Evolutionary conservation across 2,797 vertebrate genomes (phyloP).

Genomic region (Sebastes minor): DNA sequence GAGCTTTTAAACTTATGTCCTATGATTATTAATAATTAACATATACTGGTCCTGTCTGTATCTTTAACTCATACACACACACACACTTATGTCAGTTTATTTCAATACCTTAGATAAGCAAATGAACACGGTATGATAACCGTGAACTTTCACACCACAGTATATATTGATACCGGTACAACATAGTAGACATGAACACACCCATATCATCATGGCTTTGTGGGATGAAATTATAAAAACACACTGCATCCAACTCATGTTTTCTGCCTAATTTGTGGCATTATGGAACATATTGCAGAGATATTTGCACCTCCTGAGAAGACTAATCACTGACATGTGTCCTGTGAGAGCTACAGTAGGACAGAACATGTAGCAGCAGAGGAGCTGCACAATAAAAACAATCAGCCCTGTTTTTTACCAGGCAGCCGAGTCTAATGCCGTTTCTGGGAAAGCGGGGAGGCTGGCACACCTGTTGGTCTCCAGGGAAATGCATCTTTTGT

Average conservation of each 20-base stretch:
- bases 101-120: too few species aligned
- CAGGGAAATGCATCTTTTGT: slow-evolving; percentile 19
- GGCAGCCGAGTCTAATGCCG: not conserved
- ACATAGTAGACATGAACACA: not conserved
- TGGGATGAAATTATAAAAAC: not conserved
- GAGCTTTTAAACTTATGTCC: too few species aligned
- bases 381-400: not conserved
- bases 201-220: not conserved
- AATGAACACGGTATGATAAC: too few species aligned
- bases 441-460: slow-evolving; percentile 25
- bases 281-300: not conserved
- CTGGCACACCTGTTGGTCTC: slow-evolving; percentile 54
- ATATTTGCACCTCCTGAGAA: not conserved
- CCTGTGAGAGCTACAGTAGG: not conserved
- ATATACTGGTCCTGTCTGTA: too few species aligned
- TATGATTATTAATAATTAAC: too few species aligned
- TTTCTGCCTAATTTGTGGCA: not conserved
- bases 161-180: not conserved
- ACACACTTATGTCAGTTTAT: too few species aligned
- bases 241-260: not conserved
- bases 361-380: not conserved
- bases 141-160: too few species aligned
- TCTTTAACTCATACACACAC: too few species aligned
- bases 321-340: not conserved
- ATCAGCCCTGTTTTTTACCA: not conserved